Conservation (phyloP, 1,140 invertebrate species). For the Saxidomus purpurata region DNA sequence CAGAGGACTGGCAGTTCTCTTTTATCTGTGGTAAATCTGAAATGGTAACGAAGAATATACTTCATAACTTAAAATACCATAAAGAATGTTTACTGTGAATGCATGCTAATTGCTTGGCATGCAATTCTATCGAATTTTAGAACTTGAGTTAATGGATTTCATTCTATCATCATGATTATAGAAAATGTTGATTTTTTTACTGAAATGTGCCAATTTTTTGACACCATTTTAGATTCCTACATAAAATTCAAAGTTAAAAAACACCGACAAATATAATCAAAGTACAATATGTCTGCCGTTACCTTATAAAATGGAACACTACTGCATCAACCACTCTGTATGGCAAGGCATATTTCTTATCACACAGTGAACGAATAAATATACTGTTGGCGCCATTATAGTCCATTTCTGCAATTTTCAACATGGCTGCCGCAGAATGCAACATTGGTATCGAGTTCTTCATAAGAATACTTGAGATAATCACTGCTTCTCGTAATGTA, state of each 20-base stretch:
- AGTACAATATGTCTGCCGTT: no score
- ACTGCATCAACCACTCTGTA: constrained; percentile 98
- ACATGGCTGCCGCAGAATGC: constrained; percentile 97
- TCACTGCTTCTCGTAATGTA: constrained; percentile 97
- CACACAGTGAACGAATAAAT: constrained; percentile 97
- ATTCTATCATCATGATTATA: no score
- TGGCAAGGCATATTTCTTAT: constrained; percentile 99
- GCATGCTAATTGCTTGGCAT: no score
- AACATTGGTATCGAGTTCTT: constrained; percentile 97
- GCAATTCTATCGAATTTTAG: no score
- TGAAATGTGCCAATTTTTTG: no score
- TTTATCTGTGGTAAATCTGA: constrained; percentile 94
- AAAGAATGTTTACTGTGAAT: no score
- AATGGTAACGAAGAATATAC: constrained; percentile 20
- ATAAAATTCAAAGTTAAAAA: no score
- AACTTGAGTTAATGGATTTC: no score
- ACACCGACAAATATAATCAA: no score
- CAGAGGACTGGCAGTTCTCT: constrained; percentile 97
- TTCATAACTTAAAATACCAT: no score
- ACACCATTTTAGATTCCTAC: no score
- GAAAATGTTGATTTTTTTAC: no score
- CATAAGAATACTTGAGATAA: constrained; percentile 96
- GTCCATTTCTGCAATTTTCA: constrained; percentile 97
- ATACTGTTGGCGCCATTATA: constrained; percentile 99
- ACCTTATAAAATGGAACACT: constrained; percentile 98